Percentiles rank a stretch among this genome's conserved stretches.
phyloP scores from a whole-genome alignment of 2,797 vertebrate species.

The Crocodylus rhombifer region DNA sequence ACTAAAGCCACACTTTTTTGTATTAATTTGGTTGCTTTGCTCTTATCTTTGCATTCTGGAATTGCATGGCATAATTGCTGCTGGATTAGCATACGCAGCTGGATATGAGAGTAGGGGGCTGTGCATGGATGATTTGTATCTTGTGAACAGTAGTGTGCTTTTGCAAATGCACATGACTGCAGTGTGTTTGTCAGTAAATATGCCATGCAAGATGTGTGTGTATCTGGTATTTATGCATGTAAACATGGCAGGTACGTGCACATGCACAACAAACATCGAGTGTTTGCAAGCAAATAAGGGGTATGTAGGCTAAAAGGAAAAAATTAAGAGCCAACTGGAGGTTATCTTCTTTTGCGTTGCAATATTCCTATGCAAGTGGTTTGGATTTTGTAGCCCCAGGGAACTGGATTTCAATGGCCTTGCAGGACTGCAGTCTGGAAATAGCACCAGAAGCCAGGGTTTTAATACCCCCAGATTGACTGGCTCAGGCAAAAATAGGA shows the following conservation, averaged over 20 bases:
- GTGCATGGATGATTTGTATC: background rate
- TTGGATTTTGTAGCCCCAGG: background rate
- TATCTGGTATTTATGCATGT: background rate
- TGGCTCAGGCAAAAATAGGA: background rate
- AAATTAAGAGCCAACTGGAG: background rate
- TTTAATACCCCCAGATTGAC: background rate
- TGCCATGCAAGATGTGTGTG: too few species aligned
- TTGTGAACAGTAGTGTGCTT: background rate
- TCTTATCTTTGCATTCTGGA: background rate
- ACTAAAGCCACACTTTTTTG: background rate
- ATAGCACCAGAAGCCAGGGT: background rate
- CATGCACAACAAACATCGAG: too few species aligned
- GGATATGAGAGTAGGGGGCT: background rate
- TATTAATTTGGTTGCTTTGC: background rate
- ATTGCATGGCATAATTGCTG: background rate
- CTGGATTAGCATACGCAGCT: background rate
- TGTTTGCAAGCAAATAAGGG: too few species aligned
- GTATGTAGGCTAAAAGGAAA: background rate
- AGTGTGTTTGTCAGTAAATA: background rate
- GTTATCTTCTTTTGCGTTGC: background rate
- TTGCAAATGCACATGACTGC: background rate
- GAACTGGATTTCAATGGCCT: background rate
- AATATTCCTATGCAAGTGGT: background rate
- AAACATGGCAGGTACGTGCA: background rate
- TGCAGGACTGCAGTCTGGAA: background rate